These are phyloP conservation scores for Berghia stephanieae DNA, from an alignment of 1,140 invertebrate genomes.

Conservation along the genomic window DNA sequence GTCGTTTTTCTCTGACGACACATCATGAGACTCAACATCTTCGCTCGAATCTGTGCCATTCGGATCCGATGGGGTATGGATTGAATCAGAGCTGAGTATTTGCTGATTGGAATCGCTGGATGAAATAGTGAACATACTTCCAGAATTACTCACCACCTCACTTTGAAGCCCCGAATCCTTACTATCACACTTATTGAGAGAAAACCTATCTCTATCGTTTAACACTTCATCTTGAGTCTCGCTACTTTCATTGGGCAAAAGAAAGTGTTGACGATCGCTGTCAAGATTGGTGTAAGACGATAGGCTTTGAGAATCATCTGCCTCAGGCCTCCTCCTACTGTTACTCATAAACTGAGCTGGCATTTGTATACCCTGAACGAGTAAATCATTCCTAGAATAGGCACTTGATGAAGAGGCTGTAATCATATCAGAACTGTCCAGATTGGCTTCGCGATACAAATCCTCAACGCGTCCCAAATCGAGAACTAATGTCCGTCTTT, in stretches of 20 bases:
- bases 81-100: constrained; percentile 2
- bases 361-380: too few relatives aligned
- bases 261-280: background rate
- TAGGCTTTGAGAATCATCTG: background rate
- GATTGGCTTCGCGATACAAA: constrained; percentile 14
- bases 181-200: constrained; percentile 58
- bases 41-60: too few relatives aligned
- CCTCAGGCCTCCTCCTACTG: background rate
- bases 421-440: constrained; percentile 5
- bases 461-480: too few relatives aligned
- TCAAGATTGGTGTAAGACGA: too few relatives aligned
- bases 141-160: constrained; percentile 56
- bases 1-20: too few relatives aligned
- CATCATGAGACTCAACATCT: too few relatives aligned
- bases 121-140: constrained; percentile 40
- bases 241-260: background rate
- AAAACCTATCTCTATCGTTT: background rate
- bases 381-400: too few relatives aligned
- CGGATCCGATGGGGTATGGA: too few relatives aligned
- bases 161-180: constrained; percentile 60
- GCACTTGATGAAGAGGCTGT: background rate
- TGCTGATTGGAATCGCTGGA: constrained; percentile 36
- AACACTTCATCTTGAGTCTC: background rate
- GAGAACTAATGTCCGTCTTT: too few relatives aligned
- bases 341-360: too few relatives aligned